phyloP scores from a whole-genome alignment of 2,113 vertebrate genomes.

The Bambusicola thoracicus region DNA sequence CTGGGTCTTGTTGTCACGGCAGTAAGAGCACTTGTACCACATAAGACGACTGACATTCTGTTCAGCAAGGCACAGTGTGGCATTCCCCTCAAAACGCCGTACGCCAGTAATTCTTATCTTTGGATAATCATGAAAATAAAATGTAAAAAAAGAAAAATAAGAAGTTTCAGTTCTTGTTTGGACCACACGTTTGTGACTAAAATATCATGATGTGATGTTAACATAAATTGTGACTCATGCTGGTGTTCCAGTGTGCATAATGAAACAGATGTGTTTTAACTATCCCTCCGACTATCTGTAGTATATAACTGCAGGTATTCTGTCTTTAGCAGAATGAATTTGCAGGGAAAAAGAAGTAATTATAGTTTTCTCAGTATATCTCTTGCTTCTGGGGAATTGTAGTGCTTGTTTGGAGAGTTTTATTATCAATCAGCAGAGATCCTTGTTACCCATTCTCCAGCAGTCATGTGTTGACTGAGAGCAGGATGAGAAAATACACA shows the following conservation, averaged over 20 bases:
- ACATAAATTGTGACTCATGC: background rate
- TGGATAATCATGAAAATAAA: background rate
- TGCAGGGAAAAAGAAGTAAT: background rate
- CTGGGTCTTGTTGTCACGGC: rapidly evolving
- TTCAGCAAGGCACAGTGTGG: background rate
- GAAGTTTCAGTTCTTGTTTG: background rate
- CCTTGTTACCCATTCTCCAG: background rate
- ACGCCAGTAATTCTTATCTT: background rate
- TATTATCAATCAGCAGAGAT: background rate
- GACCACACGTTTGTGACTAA: background rate
- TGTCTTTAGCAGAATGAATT: background rate
- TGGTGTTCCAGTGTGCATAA: rapidly evolving
- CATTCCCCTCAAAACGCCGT: background rate
- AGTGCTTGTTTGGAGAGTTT: background rate
- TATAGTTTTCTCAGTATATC: background rate
- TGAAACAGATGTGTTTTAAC: background rate
- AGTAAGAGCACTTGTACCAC: no score
- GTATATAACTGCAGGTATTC: background rate
- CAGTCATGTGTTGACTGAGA: background rate
- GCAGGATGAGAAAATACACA: background rate
- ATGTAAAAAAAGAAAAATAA: background rate
- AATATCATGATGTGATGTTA: background rate
- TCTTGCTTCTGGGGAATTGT: background rate
- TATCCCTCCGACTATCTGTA: background rate
- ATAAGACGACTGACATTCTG: background rate